Base-by-base conservation (phyloP, 2,797 vertebrate species). In the Melanotaenia trifasciata region DNA sequence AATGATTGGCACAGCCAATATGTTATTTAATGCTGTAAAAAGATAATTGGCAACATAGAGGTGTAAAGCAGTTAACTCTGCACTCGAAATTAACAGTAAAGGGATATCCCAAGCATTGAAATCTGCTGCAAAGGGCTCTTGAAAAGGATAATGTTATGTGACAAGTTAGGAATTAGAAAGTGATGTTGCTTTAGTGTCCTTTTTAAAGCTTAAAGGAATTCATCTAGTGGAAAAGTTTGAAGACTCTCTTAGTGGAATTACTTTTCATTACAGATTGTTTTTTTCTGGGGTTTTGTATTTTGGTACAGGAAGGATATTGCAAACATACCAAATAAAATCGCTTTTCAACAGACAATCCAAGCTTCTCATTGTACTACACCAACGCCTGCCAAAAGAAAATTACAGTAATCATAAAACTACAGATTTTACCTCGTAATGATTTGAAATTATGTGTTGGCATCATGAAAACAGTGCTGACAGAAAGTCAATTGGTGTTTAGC, bases 211-310 rank as follows among this genome's bases (percentile, higher is more conserved):
- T 68, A 67, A 81, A 77, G 78, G 60, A 69, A 74, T 76, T 76
- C 78, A 65, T 75, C 43, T 79, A 78, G 90, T 89, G 84, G 79
- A 87, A 80, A 3, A 60, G 53, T 72, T 67, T 24, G 73, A 78
- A 81, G 69, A 56, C 63, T 75, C 50, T 43, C 53, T 73, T 16
- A 65, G 60, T 77, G 69, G 65, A 78, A 80, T 79, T 22, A 22
- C 43, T 20, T 35, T 36, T 58, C 8, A 58, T 54, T 40, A 2
- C 18, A 63, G 13, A 32, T 47, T 16, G 10, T 3, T 22, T 51
- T 22, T 59, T 35, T 22, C 4, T 35, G 2, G 14, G 1, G 40
- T 20, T 47, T 58, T 13, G 24, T 2, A 47, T 67, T 60, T 76
- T 64, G 58, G 43, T 59, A 63, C 18, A 8, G 11, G 24, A 56